Evolutionary conservation across 2,797 vertebrate genomes (phyloP), one percentile per base, ranked within the genome.

Genomic region (Rhynchonycteris naso): DNA sequence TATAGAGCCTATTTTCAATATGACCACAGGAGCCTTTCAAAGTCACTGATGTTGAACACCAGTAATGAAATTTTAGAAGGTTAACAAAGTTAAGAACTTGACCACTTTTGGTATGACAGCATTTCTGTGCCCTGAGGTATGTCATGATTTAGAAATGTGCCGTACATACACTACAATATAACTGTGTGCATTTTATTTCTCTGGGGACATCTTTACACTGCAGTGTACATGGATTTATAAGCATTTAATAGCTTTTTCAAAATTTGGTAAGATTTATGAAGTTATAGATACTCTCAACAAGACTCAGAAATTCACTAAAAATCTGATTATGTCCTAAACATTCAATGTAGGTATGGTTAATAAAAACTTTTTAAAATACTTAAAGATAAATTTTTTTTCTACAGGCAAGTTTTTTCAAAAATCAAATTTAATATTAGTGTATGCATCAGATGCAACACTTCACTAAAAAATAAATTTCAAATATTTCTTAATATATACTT

Each of bases 11-110:
- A 92, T 92, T 97, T 97, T 87, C 83, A 94, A 78, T 93, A 75
- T 88, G 72, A 95, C 54, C 59, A 82, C 30, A 86, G 24, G 50
- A 96, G 65, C 75, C 63, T 96, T 97, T 97, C 93, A 90, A 50
- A 91, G 65, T 97, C 81, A 86, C 35, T 95, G 65, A 91, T 87
- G 93, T 38, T 91, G 94, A 94, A 93, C 6, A 50, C 21, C 82
- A 92, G 47, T 91, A 82, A 90, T 79, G 69, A 76, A 85, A 97
- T 84, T 95, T 97, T 96, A 93, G 90, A 85, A 80, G n/a, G 6
- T 83, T 96, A 95, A 92, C 11, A 85, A 93, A 92, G 80, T 72
- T 90, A 90, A 83, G 84, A 97, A 94, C 82, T 94, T 95, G 86
- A 95, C 85, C 58, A 65, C 59, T 95, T 96, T 95, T 92, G 82